phyloP scores from a whole-genome alignment of 2,888 invertebrate species.

The Cosmorhoe ocellata region DNA sequence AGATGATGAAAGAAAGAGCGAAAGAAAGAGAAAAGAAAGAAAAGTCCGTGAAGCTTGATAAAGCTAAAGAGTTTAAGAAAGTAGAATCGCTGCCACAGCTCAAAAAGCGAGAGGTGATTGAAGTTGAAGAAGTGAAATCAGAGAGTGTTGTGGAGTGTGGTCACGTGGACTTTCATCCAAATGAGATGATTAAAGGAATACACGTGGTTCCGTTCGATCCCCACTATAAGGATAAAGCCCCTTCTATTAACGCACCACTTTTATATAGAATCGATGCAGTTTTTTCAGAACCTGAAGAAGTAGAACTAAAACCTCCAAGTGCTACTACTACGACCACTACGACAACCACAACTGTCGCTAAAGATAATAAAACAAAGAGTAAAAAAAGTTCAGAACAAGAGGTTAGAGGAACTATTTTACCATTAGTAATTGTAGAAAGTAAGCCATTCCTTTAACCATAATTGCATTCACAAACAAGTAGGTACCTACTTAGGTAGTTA shows the following conservation, averaged over 20 bases:
- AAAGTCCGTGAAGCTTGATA: conserved; percentile 16
- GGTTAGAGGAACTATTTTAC: conserved; percentile 1
- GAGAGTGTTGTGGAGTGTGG: conserved; percentile 42
- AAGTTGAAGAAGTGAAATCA: conserved; percentile 23
- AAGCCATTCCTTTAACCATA: no score
- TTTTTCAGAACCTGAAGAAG: background rate
- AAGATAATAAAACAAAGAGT: background rate
- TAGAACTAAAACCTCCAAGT: background rate
- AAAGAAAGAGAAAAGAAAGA: conserved; percentile 16
- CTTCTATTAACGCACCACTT: background rate
- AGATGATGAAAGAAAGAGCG: conserved; percentile 32
- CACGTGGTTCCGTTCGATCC: conserved; percentile 33
- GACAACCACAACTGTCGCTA: background rate
- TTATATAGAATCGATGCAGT: background rate
- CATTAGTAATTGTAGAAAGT: no score
- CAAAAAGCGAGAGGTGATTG: conserved; percentile 13
- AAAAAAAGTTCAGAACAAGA: background rate
- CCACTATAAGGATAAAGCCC: conserved; percentile 10
- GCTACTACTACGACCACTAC: background rate
- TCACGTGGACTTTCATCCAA: conserved; percentile 1
- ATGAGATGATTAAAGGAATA: conserved; percentile 42
- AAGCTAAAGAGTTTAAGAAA: conserved; percentile 24
- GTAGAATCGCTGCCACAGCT: conserved; percentile 32
- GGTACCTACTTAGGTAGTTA: no score
- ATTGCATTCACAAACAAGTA: no score